Evolutionary conservation across 1,140 invertebrate genomes (phyloP).

Genomic region (Gonatopus flavifemur): DNA sequence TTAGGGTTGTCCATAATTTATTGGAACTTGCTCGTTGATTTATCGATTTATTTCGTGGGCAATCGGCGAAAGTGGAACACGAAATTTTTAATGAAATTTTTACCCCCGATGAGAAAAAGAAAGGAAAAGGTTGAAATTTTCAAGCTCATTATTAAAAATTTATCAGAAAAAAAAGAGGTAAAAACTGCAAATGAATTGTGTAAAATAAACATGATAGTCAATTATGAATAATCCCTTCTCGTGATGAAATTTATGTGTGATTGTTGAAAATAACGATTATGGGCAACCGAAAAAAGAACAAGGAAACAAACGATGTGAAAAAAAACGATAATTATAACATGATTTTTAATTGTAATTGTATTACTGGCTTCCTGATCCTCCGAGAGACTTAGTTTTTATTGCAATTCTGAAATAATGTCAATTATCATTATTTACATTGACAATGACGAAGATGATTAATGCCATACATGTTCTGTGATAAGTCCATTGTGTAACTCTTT

Average conservation of each 20-base stretch:
- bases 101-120: no score
- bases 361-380: constrained; percentile 57
- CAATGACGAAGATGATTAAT: constrained; percentile 58
- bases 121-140: constrained; percentile 8
- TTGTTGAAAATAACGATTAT: constrained; percentile 48
- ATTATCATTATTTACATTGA: constrained; percentile 47
- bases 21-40: constrained; percentile 31
- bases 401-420: constrained; percentile 44
- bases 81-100: no score
- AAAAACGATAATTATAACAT: constrained; percentile 44
- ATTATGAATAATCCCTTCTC: constrained; percentile 43
- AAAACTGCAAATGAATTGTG: constrained; percentile 40
- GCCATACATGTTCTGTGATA: constrained; percentile 64
- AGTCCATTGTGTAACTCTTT: constrained; percentile 59
- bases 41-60: no score
- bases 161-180: constrained; percentile 7
- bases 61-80: no score
- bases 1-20: constrained; percentile 57
- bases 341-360: no score
- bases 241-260: constrained; percentile 25
- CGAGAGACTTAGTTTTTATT: constrained; percentile 54
- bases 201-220: constrained; percentile 55
- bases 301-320: no score
- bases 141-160: constrained; percentile 16
- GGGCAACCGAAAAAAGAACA: constrained; percentile 50